These are phyloP conservation scores for Lordiphosa fenestrarum DNA, from an alignment of 2,888 invertebrate genomes.

Conservation along the genomic window DNA sequence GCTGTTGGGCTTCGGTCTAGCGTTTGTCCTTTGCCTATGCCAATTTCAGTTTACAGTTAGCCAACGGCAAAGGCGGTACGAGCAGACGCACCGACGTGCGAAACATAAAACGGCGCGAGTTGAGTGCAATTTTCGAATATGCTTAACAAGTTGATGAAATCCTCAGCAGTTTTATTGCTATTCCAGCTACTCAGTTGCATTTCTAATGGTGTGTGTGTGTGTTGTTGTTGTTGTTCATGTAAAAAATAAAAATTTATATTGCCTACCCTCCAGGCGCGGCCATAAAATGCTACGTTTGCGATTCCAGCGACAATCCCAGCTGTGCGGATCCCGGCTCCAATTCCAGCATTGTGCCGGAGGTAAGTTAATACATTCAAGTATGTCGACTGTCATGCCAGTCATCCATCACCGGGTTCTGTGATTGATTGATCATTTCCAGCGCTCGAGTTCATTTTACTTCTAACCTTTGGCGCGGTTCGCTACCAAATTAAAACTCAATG, in stretches of 20 bases:
- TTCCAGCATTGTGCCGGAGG: conserved; percentile 77
- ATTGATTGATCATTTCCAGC: conserved; percentile 23
- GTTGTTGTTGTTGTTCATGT: conserved; percentile 16
- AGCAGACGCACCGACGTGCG: conserved; percentile 16
- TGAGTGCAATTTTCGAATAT: conserved; percentile 19
- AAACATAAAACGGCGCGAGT: conserved; percentile 15
- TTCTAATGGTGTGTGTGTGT: conserved; percentile 61
- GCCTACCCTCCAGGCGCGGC: conserved; percentile 75
- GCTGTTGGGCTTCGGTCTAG: conserved; percentile 20
- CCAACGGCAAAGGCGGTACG: conserved; percentile 51
- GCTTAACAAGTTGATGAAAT: conserved; percentile 12
- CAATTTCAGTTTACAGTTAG: conserved; percentile 63
- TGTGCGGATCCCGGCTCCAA: conserved; percentile 80
- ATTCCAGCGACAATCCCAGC: conserved; percentile 81
- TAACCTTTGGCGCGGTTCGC: conserved; percentile 12
- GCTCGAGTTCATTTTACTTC: conserved; percentile 1
- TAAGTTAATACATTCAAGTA: conserved; percentile 45
- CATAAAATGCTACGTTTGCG: conserved; percentile 83
- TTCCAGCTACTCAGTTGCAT: conserved; percentile 50
- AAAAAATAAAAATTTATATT: conserved; percentile 2
- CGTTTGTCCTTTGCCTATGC: conserved; percentile 31
- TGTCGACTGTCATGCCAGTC: not conserved
- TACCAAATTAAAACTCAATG: conserved; percentile 34
- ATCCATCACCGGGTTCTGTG: conserved; percentile 7
- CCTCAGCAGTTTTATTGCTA: conserved; percentile 39